Conservation (phyloP, 1,140 invertebrate species). For the Ericerus pela region DNA sequence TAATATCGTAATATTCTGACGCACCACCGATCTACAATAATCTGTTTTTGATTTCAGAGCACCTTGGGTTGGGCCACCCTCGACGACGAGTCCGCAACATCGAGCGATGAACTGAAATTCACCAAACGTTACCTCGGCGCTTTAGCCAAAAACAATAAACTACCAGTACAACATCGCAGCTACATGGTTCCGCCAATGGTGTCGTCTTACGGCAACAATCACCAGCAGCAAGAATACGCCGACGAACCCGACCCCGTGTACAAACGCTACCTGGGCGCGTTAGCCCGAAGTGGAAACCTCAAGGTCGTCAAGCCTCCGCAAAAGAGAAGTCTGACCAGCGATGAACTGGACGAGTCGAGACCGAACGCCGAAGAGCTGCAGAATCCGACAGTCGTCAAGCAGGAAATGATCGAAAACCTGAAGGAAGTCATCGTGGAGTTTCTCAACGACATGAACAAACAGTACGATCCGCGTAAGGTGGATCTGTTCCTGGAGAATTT, state of each 20-base stretch:
- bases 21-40: too few species aligned
- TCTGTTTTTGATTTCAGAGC: too few species aligned
- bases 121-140: slow-evolving; percentile 21
- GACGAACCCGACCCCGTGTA: slow-evolving; percentile 18
- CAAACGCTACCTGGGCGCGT: slow-evolving; percentile 22
- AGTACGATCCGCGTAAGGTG: slow-evolving; percentile 15
- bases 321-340: slow-evolving; percentile 2
- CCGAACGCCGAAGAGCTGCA: background rate
- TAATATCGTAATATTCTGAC: too few species aligned
- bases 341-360: background rate
- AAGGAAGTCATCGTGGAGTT: background rate
- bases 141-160: slow-evolving; percentile 18
- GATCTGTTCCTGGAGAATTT: slow-evolving; percentile 16
- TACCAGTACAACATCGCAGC: slow-evolving; percentile 12
- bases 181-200: slow-evolving; percentile 12
- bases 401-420: background rate
- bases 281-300: slow-evolving; percentile 5
- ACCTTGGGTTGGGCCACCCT: too few species aligned
- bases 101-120: too few species aligned
- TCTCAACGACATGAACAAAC: background rate
- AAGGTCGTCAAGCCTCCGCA: slow-evolving; percentile 8
- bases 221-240: slow-evolving; percentile 13
- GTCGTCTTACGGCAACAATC: slow-evolving; percentile 14
- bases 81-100: too few species aligned
- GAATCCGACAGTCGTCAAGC: background rate